Evolutionary conservation across 2,113 vertebrate genomes (phyloP), one percentile per base, ranked within the genome.

Genomic region (Alosa alosa): DNA sequence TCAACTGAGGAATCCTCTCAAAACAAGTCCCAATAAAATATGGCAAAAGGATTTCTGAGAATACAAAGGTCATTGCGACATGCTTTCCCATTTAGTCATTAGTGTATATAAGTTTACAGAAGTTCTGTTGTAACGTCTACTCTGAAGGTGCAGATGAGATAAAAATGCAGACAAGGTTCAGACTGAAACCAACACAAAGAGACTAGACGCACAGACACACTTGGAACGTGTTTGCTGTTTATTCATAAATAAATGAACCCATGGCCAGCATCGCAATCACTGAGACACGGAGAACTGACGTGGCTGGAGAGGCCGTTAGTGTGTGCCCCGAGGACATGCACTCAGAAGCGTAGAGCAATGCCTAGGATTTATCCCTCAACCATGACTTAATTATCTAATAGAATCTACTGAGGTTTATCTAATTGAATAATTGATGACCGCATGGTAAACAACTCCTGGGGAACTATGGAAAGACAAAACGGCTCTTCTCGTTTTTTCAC

Each of bases 401-500:
- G 78, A 82, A 82, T 75, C 84, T 81, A 83, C 84, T 75, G 47
- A 75, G 64, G 20, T 75, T 85, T 49, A 55, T 81, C 72, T 86
- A 82, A 84, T 84, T 84, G 45, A 87, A 87, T 87, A 72, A 87
- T 84, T 87, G 31, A 87, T 83, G 81, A 22, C 41, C 22, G 82
- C 20, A 81, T 72, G 60, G 81, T 45, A 85, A 87, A 82, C 86
- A 83, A 83, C 83, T 87, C 68, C 41, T 17, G 36, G 25, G 22
- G n/a, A 31, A 47, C 72, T 47, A 85, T 44, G 45, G 18, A 82
- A 78, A 55, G 39, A 45, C 36, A 47, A 82, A 78, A 22, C 64
- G 9, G 13, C 25, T 17, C 31, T 36, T 39, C 72, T 39, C 72
- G 31, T 78, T 41, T 78, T 36, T 39, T 78, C 20, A 17, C 4